Conservation (phyloP, 2,113 vertebrate genomes). For the Proteles cristata region DNA sequence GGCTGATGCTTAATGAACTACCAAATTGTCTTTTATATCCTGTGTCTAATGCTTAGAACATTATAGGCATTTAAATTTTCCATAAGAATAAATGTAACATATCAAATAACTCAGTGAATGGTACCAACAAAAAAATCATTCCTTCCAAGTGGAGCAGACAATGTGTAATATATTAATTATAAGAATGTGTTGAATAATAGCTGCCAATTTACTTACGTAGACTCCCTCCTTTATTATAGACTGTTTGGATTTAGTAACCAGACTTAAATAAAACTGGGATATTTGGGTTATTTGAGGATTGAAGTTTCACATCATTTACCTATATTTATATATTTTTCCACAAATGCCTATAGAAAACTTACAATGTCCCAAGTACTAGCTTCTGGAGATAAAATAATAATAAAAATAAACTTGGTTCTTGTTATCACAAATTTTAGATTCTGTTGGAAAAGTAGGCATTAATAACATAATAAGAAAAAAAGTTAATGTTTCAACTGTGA, state of each 20-base stretch:
- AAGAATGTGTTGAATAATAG: neutral
- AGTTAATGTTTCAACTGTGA: neutral
- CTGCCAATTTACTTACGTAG: neutral
- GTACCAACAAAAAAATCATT: neutral
- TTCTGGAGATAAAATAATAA: neutral
- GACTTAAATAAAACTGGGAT: neutral
- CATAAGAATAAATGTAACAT: neutral
- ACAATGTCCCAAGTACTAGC: neutral
- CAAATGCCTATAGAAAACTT: neutral
- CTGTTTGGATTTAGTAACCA: neutral
- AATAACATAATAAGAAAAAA: neutral
- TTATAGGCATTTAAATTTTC: neutral
- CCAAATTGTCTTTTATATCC: neutral
- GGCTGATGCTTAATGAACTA: neutral
- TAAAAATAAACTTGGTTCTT: neutral
- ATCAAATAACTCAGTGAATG: neutral
- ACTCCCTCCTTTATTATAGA: neutral
- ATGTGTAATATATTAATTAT: neutral
- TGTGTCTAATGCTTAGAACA: neutral
- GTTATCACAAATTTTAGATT: neutral
- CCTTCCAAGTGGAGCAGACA: neutral
- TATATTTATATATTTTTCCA: neutral
- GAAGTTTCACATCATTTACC: neutral
- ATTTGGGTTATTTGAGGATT: neutral
- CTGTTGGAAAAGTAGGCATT: neutral